Base-by-base conservation (phyloP, 2,888 invertebrate genomes). In the Drosophila tripunctata region DNA sequence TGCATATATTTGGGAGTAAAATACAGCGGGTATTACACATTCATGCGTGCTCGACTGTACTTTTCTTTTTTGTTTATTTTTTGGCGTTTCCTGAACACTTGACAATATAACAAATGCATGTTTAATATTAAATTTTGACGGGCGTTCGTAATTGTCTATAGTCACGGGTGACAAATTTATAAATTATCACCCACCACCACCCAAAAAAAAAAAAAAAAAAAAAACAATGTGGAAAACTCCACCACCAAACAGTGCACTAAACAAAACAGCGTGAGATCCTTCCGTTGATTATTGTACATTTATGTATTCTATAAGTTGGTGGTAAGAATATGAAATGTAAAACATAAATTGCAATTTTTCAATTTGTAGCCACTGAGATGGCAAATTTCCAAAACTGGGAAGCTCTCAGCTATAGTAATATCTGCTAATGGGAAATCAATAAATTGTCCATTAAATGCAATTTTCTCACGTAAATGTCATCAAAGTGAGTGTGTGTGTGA, bases 341-440 rank as follows among this genome's bases (percentile, higher is more conserved):
- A 15, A 36, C n/a, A n/a, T 38, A 10, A 38, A 38, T 38, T 43
- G 50, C 52, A 61, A 36, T 65, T 75, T 35, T 77, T 63, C 40
- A 67, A 63, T 73, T 63, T 44, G 27, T 43, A 30, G 45, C 43
- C 38, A 27, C 10, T 12, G 31, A 12, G 62, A 63, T 38, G 6
- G 24, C 14, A 15, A 64, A 3, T 7, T 22, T 7, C n/a, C n/a
- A n/a, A 14, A 22, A 71, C 31, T 43, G 58, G 36, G 12, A 4
- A 38, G n/a, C 27, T 35, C 15, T 27, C 33, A 15, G 14, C 4
- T 45, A 35, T 8, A 35, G 17, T 1, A 12, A 35, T 30, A 47
- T 57, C 51, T 51, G 19, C 19, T 77, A 73, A 78, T 66, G 63
- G 27, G 30, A 85, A 84, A 87, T 79, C 87, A 69, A 79, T 87